phyloP scores from a whole-genome alignment of 2,888 invertebrate species.

The Ophonus ardosiacus region DNA sequence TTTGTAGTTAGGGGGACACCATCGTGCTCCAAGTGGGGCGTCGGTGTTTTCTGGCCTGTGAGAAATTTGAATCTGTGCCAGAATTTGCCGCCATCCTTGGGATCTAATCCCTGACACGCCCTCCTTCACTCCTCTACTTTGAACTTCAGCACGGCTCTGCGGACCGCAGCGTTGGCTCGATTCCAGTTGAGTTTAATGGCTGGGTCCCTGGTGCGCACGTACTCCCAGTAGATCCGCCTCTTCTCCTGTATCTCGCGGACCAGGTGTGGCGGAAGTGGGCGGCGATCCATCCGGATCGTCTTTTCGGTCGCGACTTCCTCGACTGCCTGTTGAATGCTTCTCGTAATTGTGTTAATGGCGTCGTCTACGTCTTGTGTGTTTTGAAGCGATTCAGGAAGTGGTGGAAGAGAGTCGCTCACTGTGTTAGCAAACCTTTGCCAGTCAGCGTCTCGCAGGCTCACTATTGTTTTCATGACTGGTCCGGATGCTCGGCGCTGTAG shows the following conservation, averaged over 20 bases:
- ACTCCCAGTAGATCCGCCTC: neutral
- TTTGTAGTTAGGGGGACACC: too few relatives aligned
- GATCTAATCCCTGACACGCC: neutral
- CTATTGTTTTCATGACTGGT: too few relatives aligned
- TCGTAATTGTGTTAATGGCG: neutral
- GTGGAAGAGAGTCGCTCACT: neutral
- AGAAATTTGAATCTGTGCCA: neutral
- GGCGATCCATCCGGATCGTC: neutral
- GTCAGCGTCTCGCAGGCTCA: too few relatives aligned
- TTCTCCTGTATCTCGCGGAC: neutral
- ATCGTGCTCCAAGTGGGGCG: neutral
- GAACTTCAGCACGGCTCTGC: neutral
- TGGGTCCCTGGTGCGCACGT: neutral
- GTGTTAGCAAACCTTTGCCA: slow-evolving; percentile 66
- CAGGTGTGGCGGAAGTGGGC: neutral
- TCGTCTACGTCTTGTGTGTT: neutral
- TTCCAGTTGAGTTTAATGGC: neutral
- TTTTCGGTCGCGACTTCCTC: neutral
- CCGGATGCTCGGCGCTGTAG: too few relatives aligned
- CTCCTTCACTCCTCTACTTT: neutral
- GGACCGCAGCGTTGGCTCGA: neutral
- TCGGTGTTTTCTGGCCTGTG: neutral
- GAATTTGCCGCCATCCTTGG: neutral
- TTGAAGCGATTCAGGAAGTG: neutral
- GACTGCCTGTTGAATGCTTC: neutral